A percentile compares a stretch with the other conserved stretches of the same genome.
phyloP scores from a whole-genome alignment of 92 coral and sea anemone genomes.

The Parazoanthus darwini region DNA sequence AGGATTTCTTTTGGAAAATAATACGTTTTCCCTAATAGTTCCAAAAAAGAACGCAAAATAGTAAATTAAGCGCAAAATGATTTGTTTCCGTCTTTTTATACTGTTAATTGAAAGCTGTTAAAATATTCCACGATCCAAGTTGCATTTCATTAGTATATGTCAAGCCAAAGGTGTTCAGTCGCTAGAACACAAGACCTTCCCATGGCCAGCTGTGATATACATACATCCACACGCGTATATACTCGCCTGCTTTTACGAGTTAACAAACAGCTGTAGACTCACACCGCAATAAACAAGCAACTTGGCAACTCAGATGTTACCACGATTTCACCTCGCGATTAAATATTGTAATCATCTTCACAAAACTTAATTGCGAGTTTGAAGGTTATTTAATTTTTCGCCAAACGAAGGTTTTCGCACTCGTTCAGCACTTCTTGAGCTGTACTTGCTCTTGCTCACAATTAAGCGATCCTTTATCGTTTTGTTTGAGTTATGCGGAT shows the following conservation, averaged over 20 bases:
- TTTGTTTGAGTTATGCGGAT: neutral
- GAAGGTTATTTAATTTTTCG: neutral
- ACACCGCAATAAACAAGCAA: neutral
- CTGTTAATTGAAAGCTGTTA: neutral
- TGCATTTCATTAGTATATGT: neutral
- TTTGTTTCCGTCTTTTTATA: too few species aligned
- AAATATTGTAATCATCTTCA: slow-evolving; percentile 8
- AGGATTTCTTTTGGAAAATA: neutral
- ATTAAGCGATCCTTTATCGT: neutral
- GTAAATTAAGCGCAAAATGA: neutral
- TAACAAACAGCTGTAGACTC: slow-evolving; percentile 26
- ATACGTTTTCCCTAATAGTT: neutral
- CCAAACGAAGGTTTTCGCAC: neutral
- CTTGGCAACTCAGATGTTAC: neutral
- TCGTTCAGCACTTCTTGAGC: too few species aligned
- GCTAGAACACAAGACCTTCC: neutral
- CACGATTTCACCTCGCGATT: slow-evolving; percentile 5
- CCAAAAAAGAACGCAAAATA: neutral
- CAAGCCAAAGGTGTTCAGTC: neutral
- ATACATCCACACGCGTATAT: neutral
- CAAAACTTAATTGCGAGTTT: neutral
- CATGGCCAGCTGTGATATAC: neutral
- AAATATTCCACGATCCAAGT: neutral
- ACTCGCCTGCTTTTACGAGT: neutral
- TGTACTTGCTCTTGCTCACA: too few species aligned